Evolutionary conservation across 1,140 invertebrate genomes (phyloP), one percentile per base, ranked within the genome.

Genomic region (Bathynomus jamesi): DNA sequence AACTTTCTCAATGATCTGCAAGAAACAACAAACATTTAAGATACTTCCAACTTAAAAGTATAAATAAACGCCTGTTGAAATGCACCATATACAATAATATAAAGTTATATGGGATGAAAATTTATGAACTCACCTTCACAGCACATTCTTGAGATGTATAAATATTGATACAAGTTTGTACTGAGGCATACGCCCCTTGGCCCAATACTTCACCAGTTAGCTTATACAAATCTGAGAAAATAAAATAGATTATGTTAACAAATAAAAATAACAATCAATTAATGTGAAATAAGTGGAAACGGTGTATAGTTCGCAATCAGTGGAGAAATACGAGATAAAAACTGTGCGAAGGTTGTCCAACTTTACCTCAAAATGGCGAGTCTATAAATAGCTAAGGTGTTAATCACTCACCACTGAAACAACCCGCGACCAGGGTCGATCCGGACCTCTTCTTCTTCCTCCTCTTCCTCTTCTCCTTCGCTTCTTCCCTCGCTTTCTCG

Each of bases 121-220:
- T 1, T 3, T 30, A 13, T 24, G 60, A 10, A 32, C 74, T 72
- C 24, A 88, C 84, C 82, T 99, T 99, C 69, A 98, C 96, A 61
- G 96, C 96, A 83, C 91, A 98, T 83, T 98, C 95, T 82, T 93
- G 86, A 74, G 93, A 91, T 67, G 91, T 96, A 82, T 91, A 91
- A 72, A 93, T 89, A 80, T 94, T 94, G 61, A 91, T 87, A 83
- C 94, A 97, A 2, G 95, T 95, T 81, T 93, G 92, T 61, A 98
- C 96, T 75, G 92, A 94, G 46, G 95, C 96, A 83, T 97, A 98
- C 29, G 96, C 94, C 69, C 96, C 96, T 84, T 94, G 90, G 71
- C 96, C 96, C 76, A 99, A 86, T 77, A 96, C 88, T 83, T 98
- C 95, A 62, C 95, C 95, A 62, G 94, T 97, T 78, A 98, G 84